A percentile compares a stretch with the other conserved stretches of the same genome.
phyloP scores from a whole-genome alignment of 2,113 vertebrate genomes.

The Murina feae region DNA sequence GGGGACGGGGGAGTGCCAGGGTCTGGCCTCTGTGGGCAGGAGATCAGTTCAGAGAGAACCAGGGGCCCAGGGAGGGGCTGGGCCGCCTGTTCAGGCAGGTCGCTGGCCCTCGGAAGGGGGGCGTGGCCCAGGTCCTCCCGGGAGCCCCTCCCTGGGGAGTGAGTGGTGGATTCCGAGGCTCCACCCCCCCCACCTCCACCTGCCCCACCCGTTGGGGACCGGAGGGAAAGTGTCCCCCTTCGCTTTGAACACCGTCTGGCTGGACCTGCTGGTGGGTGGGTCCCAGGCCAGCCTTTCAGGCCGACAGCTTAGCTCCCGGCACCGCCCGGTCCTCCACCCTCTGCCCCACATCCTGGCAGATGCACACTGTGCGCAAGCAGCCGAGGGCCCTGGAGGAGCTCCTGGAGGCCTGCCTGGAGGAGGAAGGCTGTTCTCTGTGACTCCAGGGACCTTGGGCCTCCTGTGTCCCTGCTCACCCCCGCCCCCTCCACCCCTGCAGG shows the following conservation, averaged over 20 bases:
- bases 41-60: background rate
- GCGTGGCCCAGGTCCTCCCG: background rate
- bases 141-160: background rate
- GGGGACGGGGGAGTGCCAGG: background rate
- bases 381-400: no score
- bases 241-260: background rate
- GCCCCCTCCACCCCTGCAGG: slow-evolving; percentile 71
- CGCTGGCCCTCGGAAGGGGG: background rate
- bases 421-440: background rate
- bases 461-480: background rate
- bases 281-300: background rate
- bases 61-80: background rate
- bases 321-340: background rate
- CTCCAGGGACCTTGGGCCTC: background rate
- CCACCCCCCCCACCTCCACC: background rate
- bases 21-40: background rate
- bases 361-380: no score
- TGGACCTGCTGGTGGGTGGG: background rate
- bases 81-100: background rate
- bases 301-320: background rate
- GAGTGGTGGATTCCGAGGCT: background rate
- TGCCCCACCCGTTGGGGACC: background rate
- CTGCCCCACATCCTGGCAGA: background rate
- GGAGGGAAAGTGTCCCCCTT: background rate
- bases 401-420: no score